phyloP scores from a whole-genome alignment of 2,797 vertebrate genomes.

The Spondyliosoma cantharus region DNA sequence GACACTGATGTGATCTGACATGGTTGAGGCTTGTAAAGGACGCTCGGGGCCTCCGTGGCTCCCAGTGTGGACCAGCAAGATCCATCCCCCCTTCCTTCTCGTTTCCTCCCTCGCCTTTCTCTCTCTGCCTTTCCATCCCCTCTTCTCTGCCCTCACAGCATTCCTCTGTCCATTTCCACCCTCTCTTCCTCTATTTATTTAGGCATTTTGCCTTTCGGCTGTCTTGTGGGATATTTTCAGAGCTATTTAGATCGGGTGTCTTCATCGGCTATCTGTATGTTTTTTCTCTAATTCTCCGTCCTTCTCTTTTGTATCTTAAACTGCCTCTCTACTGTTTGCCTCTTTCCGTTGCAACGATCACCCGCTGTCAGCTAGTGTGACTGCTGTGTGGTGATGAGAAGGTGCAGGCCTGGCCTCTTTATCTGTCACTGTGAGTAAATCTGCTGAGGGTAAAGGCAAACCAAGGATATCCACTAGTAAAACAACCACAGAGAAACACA shows the following conservation, averaged over 20 bases:
- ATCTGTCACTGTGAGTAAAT: slow-evolving; percentile 46
- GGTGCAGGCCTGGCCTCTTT: slow-evolving; percentile 39
- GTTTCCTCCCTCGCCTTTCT: neutral
- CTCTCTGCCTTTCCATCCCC: neutral
- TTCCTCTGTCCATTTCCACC: slow-evolving; percentile 32
- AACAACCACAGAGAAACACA: neutral
- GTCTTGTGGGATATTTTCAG: slow-evolving; percentile 34
- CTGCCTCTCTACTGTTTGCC: neutral
- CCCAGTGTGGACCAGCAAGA: slow-evolving; percentile 48
- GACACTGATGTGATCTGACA: slow-evolving; percentile 79
- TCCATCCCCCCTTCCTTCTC: slow-evolving; percentile 8
- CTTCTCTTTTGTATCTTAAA: neutral
- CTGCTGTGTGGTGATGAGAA: slow-evolving; percentile 24
- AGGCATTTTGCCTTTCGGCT: slow-evolving; percentile 31
- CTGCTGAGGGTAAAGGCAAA: slow-evolving; percentile 58
- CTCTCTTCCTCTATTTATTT: slow-evolving; percentile 18
- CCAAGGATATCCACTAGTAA: slow-evolving; percentile 40
- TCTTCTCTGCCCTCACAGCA: slow-evolving; percentile 27
- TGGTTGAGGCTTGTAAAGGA: slow-evolving; percentile 71
- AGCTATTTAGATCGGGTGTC: slow-evolving; percentile 40
- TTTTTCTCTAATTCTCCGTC: slow-evolving; percentile 18
- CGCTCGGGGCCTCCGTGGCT: slow-evolving; percentile 67
- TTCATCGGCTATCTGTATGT: slow-evolving; percentile 25
- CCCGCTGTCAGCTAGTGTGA: slow-evolving; percentile 30
- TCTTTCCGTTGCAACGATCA: neutral